A percentile compares a stretch with the other conserved stretches of the same genome.
Conservation (phyloP, 2,888 invertebrate species). For the Calameuta idolon region DNA sequence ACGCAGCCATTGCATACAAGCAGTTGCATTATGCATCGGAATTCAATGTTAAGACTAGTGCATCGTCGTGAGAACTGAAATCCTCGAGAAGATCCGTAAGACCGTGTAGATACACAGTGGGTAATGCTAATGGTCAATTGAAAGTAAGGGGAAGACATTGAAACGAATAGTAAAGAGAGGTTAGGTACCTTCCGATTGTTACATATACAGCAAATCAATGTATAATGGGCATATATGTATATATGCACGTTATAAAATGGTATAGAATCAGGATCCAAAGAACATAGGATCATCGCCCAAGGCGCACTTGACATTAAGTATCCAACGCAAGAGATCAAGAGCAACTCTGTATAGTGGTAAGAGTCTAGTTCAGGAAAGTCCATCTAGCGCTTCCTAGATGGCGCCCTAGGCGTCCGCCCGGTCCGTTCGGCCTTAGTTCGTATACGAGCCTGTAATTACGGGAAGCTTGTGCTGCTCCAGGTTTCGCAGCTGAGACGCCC, state of each 20-base stretch:
- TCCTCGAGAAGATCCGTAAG: background rate
- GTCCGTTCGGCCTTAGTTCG: background rate
- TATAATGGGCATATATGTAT: too few species aligned
- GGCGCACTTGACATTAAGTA: background rate
- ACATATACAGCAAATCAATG: background rate
- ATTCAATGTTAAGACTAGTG: background rate
- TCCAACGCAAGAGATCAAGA: background rate
- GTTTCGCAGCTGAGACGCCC: conserved; percentile 40
- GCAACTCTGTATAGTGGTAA: background rate
- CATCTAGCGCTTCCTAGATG: conserved; percentile 48
- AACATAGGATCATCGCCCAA: background rate
- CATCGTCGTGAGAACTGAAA: background rate
- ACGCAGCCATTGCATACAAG: background rate
- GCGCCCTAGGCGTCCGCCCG: conserved; percentile 37
- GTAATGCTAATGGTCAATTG: background rate
- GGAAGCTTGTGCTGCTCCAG: conserved; percentile 41
- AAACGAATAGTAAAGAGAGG: background rate
- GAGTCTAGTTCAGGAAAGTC: background rate
- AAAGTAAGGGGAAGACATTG: background rate
- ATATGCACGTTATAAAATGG: background rate
- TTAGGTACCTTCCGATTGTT: background rate
- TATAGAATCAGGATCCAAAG: background rate
- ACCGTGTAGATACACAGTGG: background rate
- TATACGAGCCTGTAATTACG: conserved; percentile 47
- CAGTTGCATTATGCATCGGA: background rate